Evolutionary conservation across 2,113 vertebrate species (phyloP), one percentile per base, ranked within the genome.

Genomic region (Pelodiscus sinensis): DNA sequence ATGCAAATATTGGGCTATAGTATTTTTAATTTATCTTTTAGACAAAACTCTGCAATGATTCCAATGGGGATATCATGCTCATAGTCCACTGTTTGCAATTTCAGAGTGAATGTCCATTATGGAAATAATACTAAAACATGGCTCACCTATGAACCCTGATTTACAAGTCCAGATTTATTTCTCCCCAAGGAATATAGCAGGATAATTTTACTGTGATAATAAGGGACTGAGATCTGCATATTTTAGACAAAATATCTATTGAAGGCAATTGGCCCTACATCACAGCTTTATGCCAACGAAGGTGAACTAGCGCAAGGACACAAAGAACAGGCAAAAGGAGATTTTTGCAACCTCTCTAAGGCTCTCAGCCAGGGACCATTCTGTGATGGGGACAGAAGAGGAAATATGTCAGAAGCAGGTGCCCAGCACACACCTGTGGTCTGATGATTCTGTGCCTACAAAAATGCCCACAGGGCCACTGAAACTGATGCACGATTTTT

Each of bases 381-480:
- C 4, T 0, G 56, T 10, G 55, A 22, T 5, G 18, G 54, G 0
- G 0, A n/a, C 15, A n/a, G 18, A 18, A 71, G 65, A 29, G 1
- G 9, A 2, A 56, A 29, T 38, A 55, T 4, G 22, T 2, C 0
- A 2, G 65, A 11, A n/a, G 21, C 15, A n/a, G 3, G 15, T 7
- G 10, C 5, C 9, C 56, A 2, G 22, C 38, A 78, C 75, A 84
- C 35, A 29, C 7, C 22, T 1, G 6, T 65, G 16, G 3, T 71
- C 56, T 9, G 3, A 25, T 1, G 5, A 18, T 85, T 12, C 14
- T 65, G 0, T 38, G 0, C 12, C 4, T 9, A 4, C 0, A 1
- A 31, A 11, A 13, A 19, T 10, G 9, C 13, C 6, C 73, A 27
- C 6, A 77, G 7, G 24, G 22, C 11, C 21, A 25, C 38, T 50